Conservation (phyloP, 2,797 vertebrate species). For the Alauda arvensis region DNA sequence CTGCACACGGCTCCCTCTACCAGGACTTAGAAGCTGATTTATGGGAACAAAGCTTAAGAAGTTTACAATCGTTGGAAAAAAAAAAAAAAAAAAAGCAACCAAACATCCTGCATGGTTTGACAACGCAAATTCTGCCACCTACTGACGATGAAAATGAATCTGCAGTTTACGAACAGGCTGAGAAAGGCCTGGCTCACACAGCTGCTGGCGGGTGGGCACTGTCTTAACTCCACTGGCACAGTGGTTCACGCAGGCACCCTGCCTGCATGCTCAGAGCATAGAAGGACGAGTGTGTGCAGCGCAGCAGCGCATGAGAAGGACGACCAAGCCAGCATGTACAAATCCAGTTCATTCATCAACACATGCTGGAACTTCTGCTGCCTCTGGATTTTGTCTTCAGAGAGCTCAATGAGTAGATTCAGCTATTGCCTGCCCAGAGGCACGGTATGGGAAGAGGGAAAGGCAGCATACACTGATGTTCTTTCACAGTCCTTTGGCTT, state of each 20-base stretch:
- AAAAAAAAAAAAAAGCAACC: background rate
- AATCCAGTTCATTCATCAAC: background rate
- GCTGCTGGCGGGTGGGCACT: rapidly evolving
- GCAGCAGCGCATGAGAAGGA: background rate
- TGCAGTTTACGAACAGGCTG: background rate
- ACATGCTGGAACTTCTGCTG: background rate
- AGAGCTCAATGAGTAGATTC: background rate
- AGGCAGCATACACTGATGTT: background rate
- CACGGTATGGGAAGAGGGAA: background rate
- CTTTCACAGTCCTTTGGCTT: background rate
- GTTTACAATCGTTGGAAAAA: background rate
- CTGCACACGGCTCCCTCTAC: background rate
- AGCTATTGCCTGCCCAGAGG: background rate
- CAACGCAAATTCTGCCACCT: constrained; percentile 69
- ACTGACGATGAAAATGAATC: constrained; percentile 56
- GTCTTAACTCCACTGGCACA: rapidly evolving
- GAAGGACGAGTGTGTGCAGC: background rate
- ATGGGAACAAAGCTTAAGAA: background rate
- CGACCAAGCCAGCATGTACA: background rate
- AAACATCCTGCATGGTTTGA: constrained; percentile 22
- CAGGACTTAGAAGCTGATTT: background rate
- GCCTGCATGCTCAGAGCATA: background rate
- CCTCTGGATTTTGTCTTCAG: background rate
- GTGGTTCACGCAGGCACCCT: background rate
- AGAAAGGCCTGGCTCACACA: background rate